phyloP scores from a whole-genome alignment of 2,113 vertebrate genomes.

The Tachuris rubrigastra region DNA sequence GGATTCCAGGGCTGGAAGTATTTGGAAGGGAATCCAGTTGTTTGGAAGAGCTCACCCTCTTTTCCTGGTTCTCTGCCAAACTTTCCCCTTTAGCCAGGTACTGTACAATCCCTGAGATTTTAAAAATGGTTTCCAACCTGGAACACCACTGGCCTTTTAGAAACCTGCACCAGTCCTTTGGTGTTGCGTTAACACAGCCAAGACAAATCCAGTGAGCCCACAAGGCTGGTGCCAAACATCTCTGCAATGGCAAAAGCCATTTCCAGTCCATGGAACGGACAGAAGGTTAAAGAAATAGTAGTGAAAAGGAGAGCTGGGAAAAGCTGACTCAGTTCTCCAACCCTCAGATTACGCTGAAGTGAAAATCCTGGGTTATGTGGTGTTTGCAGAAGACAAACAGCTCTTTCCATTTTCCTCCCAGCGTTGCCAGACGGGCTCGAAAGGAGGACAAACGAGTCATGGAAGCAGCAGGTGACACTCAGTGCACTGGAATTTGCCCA shows the following conservation, averaged over 20 bases:
- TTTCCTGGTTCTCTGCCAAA: background rate
- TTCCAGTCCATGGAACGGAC: accelerated
- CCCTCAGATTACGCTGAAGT: background rate
- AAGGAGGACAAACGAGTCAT: background rate
- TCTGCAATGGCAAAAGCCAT: background rate
- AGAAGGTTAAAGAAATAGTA: background rate
- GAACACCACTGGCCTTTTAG: background rate
- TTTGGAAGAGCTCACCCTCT: background rate
- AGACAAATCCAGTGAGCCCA: background rate
- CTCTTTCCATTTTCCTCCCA: background rate
- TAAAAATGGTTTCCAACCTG: background rate
- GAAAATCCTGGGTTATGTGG: accelerated
- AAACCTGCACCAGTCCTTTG: background rate
- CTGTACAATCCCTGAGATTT: background rate
- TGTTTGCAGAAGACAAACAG: background rate
- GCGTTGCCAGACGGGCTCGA: background rate
- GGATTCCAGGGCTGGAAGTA: background rate
- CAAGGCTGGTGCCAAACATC: accelerated
- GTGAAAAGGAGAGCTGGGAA: background rate
- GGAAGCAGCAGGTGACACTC: background rate
- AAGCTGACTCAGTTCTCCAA: background rate
- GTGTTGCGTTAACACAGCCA: background rate
- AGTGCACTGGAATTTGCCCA: background rate
- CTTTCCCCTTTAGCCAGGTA: background rate
- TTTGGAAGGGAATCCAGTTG: background rate